Percentiles rank a stretch among this genome's conserved stretches.
These are phyloP conservation scores for Myotis lucifugus DNA, from an alignment of 2,113 vertebrate genomes.

Conservation along the genomic window DNA sequence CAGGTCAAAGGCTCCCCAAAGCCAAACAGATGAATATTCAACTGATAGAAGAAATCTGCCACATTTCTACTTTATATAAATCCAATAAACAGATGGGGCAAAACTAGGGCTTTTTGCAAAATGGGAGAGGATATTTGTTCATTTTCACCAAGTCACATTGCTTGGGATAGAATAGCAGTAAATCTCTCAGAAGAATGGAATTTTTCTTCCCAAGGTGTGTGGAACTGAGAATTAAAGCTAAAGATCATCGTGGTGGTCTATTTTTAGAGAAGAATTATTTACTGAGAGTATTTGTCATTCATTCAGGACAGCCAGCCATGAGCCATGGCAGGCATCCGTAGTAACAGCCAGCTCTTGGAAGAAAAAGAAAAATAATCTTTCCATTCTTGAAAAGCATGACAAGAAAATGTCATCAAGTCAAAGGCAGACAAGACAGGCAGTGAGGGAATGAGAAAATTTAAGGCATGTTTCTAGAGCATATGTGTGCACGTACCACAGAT, in stretches of 20 bases:
- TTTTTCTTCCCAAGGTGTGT: conserved; percentile 47
- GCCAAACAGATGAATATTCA: conserved; percentile 33
- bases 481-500: not conserved
- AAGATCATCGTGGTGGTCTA: conserved; percentile 52
- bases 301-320: conserved; percentile 39
- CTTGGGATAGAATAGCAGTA: conserved; percentile 38
- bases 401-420: conserved; percentile 13
- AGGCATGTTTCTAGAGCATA: not conserved
- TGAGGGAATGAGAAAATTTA: not conserved
- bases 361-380: conserved; percentile 54
- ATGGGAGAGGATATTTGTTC: conserved; percentile 3
- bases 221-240: conserved; percentile 46
- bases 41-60: not conserved
- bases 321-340: not conserved
- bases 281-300: conserved; percentile 59
- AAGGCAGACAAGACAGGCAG: not conserved
- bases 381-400: conserved; percentile 58
- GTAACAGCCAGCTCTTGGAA: conserved; percentile 33
- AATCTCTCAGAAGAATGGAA: conserved; percentile 41
- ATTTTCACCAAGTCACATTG: not conserved
- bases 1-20: conserved; percentile 6
- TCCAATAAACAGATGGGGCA: conserved; percentile 36
- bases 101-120: conserved; percentile 31
- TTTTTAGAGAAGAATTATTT: conserved; percentile 70
- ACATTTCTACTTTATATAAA: conserved; percentile 49